A percentile compares a stretch with the other conserved stretches of the same genome.
Conservation (phyloP, 2,797 vertebrate species). For the Choloepus didactylus region DNA sequence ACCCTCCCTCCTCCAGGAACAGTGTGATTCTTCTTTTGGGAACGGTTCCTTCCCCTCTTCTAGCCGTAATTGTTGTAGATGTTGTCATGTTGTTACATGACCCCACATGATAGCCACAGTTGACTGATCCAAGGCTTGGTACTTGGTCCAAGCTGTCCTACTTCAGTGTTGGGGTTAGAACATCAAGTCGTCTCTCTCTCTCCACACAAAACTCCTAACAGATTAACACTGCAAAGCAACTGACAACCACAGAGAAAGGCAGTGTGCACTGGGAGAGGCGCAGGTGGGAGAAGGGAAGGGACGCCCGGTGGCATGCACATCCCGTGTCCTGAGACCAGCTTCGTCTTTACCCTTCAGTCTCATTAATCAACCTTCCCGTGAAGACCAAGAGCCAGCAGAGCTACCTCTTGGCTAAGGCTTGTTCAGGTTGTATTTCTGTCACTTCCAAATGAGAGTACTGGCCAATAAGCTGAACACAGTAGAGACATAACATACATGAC, state of each 20-base stretch:
- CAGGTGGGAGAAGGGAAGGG: background rate
- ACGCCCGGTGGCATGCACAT: background rate
- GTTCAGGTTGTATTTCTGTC: background rate
- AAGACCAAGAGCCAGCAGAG: background rate
- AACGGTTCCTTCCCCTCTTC: background rate
- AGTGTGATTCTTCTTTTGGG: background rate
- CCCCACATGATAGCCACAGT: rapidly evolving
- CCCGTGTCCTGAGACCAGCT: background rate
- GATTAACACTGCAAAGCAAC: background rate
- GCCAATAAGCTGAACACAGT: background rate
- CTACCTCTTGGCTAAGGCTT: background rate
- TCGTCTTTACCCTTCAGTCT: background rate
- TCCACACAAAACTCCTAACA: background rate
- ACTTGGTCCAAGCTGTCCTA: background rate
- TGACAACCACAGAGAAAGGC: background rate
- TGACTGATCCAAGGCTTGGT: background rate
- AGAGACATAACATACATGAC: background rate
- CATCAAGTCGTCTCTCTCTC: background rate
- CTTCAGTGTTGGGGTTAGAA: background rate
- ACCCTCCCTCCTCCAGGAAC: background rate
- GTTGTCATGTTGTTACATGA: background rate
- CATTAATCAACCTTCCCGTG: background rate
- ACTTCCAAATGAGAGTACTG: background rate
- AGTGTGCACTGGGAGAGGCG: background rate
- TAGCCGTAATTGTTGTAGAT: background rate